Evolutionary conservation across 2,113 vertebrate genomes (phyloP).

Genomic region (Ia io): DNA sequence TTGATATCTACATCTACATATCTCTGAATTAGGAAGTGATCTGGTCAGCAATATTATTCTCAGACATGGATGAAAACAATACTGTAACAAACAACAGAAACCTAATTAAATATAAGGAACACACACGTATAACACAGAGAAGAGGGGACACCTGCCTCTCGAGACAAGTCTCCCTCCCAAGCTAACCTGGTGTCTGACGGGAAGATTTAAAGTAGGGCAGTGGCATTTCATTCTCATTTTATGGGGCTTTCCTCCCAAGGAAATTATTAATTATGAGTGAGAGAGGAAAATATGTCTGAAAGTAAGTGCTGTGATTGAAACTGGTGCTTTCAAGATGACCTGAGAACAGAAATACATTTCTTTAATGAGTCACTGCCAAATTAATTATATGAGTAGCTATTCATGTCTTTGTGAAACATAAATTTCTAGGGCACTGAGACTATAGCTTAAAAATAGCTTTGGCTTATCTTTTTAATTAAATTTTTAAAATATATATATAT

Average conservation of each 20-base stretch:
- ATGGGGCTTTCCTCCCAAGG: slow-evolving; percentile 25
- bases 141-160: background rate
- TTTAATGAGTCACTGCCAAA: slow-evolving; percentile 66
- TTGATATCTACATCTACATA: background rate
- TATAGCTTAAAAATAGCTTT: slow-evolving; percentile 59
- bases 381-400: slow-evolving; percentile 63
- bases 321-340: slow-evolving; percentile 56
- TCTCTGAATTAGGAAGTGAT: background rate
- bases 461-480: slow-evolving; percentile 13
- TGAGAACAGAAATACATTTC: slow-evolving; percentile 55
- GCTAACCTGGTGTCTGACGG: background rate
- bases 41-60: background rate
- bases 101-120: background rate
- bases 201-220: background rate
- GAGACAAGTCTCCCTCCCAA: background rate
- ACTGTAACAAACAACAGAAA: background rate
- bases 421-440: slow-evolving; percentile 40
- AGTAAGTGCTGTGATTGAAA: slow-evolving; percentile 64
- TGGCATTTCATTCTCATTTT: background rate
- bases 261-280: slow-evolving; percentile 58
- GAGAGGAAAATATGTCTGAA: slow-evolving; percentile 50
- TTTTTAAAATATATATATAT: too few relatives aligned
- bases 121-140: background rate
- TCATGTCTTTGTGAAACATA: slow-evolving; percentile 51
- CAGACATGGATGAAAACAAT: background rate